Base-by-base conservation (phyloP, 2,888 invertebrate genomes). In the Diplazon laetatorius region DNA sequence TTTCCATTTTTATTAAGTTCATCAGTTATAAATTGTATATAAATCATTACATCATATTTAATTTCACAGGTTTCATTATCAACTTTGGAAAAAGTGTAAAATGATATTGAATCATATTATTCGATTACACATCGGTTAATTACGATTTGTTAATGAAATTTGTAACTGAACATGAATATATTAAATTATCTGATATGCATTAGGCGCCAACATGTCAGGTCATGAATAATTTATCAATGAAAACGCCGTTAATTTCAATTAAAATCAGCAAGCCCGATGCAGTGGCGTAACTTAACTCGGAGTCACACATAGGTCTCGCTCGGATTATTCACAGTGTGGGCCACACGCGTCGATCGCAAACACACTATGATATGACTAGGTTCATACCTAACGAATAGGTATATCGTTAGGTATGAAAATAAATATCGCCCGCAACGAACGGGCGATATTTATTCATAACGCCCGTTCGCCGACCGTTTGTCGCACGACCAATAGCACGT, bases 361-460 rank as follows among this genome's bases (percentile, higher is more conserved):
- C 62, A 50, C 37, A 22, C 20, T 48, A 39, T 30, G 70, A 63
- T 63, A 65, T 39, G 59, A 44, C 65, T 39, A 60, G 46, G 39
- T n/a, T n/a, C n/a, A n/a, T n/a, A n/a, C n/a, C n/a, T n/a, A n/a
- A n/a, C n/a, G n/a, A n/a, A n/a, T n/a, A n/a, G n/a, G n/a, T n/a
- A n/a, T n/a, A n/a, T n/a, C n/a, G n/a, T n/a, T n/a, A n/a, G n/a
- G n/a, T n/a, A n/a, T n/a, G n/a, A n/a, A n/a, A n/a, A n/a, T n/a
- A n/a, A n/a, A n/a, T 42, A 46, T 44, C 10, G 46, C 30, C 30
- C 2, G 22, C n/a, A 46, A 46, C 44, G 22, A 48, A 37, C 69
- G 35, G n/a, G n/a, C 59, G 59, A 70, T 70, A 59, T 70, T 70
- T 70, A 70, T 70, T 70, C 69, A 59, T 70, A 57, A n/a, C 30